Evolutionary conservation across 2,888 invertebrate genomes (phyloP), one percentile per base, ranked within the genome.

Genomic region (Tiliacea citrago): DNA sequence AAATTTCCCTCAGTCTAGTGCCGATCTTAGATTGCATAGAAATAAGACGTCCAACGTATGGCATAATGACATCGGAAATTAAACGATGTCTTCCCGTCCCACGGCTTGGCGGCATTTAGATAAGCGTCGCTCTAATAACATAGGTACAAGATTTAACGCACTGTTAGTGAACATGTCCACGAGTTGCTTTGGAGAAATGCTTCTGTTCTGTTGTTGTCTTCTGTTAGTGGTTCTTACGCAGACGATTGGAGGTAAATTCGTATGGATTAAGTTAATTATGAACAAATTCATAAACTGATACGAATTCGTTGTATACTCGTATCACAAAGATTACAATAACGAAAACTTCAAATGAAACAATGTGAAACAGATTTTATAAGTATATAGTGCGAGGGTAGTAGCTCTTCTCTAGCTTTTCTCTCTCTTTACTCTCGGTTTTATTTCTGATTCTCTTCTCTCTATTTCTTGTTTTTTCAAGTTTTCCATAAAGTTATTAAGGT

Each of bases 101-200:
- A 47, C 61, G 24, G 58, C 69, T 45, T 78, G 66, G 83, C 57
- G 68, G 70, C 65, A 70, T 61, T 61, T 24, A 83, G 88, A 84
- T 86, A 83, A 85, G 77, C 68, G 68, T 29, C 66, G 62, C 51
- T n/a, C 63, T 86, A 80, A 85, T 83, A 79, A 86, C 79, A 86
- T 65, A 71, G 79, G 76, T 73, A 53, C 47, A 21, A 75, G 84
- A 86, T 82, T 85, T 84, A 87, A 87, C 35, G 73, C 69, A 63
- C 62, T 58, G 45, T 70, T 70, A 79, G 72, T 63, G 73, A 0
- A 0, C 4, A 29, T 0, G 47, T 75, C 51, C 60, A 84, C 79
- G 71, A 45, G 35, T 21, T 45, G 61, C 73, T 82, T 69, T 66
- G 42, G 13, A 51, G 49, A 29, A 51, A 16, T 2, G 68, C 29